phyloP scores from a whole-genome alignment of 2,113 vertebrate species.

The Platysternon megacephalum region DNA sequence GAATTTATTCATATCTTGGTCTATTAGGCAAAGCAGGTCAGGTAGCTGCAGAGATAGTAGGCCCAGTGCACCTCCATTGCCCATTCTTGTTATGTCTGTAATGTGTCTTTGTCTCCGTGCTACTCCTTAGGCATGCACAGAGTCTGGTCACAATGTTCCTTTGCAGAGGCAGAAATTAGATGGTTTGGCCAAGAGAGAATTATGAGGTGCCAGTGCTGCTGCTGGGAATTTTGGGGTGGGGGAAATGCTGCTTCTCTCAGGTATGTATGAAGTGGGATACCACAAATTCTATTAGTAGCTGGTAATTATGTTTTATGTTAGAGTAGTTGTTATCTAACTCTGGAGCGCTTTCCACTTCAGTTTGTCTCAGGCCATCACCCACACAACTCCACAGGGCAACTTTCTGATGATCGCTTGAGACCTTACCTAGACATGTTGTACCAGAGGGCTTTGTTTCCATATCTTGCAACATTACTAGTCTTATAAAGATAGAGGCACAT shows the following conservation, averaged over 20 bases:
- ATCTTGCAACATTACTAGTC: neutral
- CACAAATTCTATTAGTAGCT: neutral
- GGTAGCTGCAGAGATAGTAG: neutral
- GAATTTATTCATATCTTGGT: neutral
- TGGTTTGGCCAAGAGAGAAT: neutral
- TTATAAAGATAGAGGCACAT: accelerated
- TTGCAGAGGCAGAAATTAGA: neutral
- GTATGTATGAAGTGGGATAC: neutral
- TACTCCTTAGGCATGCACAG: neutral
- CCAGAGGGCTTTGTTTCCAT: neutral
- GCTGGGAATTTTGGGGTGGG: neutral
- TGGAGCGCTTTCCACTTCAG: neutral
- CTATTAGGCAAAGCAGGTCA: neutral
- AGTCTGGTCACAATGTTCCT: neutral
- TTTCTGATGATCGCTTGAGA: neutral
- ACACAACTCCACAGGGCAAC: neutral
- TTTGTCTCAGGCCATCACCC: neutral
- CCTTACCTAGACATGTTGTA: accelerated
- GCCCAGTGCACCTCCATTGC: neutral
- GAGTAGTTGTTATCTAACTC: neutral
- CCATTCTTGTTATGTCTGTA: neutral
- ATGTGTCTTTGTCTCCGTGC: neutral
- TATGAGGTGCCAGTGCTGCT: neutral
- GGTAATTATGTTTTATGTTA: neutral
- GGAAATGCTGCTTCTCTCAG: neutral